A percentile compares a stretch with the other conserved stretches of the same genome.
Evolutionary conservation across 2,888 invertebrate genomes (phyloP).

Genomic region (Chrysotoxum bicinctum): DNA sequence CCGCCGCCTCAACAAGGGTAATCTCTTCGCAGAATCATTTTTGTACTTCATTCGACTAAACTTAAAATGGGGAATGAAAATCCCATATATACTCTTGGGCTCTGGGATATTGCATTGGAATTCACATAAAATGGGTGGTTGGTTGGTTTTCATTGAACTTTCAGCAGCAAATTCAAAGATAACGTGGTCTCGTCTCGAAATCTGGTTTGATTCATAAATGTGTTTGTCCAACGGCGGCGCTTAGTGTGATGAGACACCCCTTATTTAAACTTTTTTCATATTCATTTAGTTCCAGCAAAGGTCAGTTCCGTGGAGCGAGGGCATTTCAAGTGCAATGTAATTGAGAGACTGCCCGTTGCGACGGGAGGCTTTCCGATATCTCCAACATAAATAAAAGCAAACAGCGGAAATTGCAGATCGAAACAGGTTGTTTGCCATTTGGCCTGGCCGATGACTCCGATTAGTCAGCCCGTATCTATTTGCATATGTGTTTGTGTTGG

Average conservation of each 20-base stretch:
- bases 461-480: neutral
- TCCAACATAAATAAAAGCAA: neutral
- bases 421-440: constrained; percentile 50
- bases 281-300: constrained; percentile 15
- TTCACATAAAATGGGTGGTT: constrained; percentile 35
- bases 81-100: constrained; percentile 18
- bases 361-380: neutral
- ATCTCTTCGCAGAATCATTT: constrained; percentile 49
- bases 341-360: constrained; percentile 1
- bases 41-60: constrained; percentile 7
- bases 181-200: constrained; percentile 15
- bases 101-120: constrained; percentile 20
- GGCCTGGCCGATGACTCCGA: constrained; percentile 19
- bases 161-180: neutral
- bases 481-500: neutral
- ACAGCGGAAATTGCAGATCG: neutral
- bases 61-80: constrained; percentile 15
- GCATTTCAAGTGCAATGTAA: constrained; percentile 63
- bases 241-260: constrained; percentile 56
- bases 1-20: constrained; percentile 62
- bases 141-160: constrained; percentile 10
- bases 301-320: constrained; percentile 35
- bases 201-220: constrained; percentile 5
- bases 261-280: neutral
- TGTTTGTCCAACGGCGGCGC: constrained; percentile 3